Evolutionary conservation across 2,888 invertebrate genomes (phyloP).

Genomic region (Yponomeuta malinellus): DNA sequence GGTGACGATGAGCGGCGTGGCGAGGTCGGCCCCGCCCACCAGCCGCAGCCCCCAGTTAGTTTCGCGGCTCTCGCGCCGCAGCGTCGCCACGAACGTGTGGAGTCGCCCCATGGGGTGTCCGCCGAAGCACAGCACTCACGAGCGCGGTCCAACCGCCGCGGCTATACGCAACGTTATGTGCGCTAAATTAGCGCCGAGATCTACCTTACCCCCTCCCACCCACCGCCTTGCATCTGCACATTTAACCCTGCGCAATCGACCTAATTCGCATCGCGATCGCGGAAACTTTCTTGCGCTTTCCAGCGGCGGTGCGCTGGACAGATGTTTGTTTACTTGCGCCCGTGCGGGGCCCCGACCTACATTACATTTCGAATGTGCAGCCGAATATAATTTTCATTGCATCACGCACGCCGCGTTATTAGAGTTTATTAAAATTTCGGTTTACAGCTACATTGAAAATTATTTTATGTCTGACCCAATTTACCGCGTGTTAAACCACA

Average conservation of each 20-base stretch:
- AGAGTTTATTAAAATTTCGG: slow-evolving; percentile 2
- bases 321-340: slow-evolving; percentile 34
- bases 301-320: slow-evolving; percentile 15
- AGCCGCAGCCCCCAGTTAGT: slow-evolving; percentile 92
- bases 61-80: slow-evolving; percentile 81
- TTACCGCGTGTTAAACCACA: background rate
- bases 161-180: slow-evolving; percentile 64
- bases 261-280: slow-evolving; percentile 48
- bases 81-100: slow-evolving; percentile 84
- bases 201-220: slow-evolving; percentile 47
- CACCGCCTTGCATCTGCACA: slow-evolving; percentile 39
- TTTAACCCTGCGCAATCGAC: slow-evolving; percentile 65
- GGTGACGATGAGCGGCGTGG: slow-evolving; percentile 90
- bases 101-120: slow-evolving; percentile 78
- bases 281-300: slow-evolving; percentile 35
- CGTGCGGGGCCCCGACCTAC: slow-evolving; percentile 9
- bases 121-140: slow-evolving; percentile 42
- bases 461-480: background rate
- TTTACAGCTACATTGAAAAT: slow-evolving; percentile 1
- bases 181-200: slow-evolving; percentile 57
- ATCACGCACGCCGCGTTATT: background rate
- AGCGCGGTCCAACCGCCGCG: slow-evolving; percentile 55
- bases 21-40: slow-evolving; percentile 90
- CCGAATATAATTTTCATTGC: slow-evolving; percentile 6
- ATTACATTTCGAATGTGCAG: slow-evolving; percentile 12